These are phyloP conservation scores for Muscidifurax raptorellus DNA, from an alignment of 1,140 invertebrate species.

Conservation along the genomic window DNA sequence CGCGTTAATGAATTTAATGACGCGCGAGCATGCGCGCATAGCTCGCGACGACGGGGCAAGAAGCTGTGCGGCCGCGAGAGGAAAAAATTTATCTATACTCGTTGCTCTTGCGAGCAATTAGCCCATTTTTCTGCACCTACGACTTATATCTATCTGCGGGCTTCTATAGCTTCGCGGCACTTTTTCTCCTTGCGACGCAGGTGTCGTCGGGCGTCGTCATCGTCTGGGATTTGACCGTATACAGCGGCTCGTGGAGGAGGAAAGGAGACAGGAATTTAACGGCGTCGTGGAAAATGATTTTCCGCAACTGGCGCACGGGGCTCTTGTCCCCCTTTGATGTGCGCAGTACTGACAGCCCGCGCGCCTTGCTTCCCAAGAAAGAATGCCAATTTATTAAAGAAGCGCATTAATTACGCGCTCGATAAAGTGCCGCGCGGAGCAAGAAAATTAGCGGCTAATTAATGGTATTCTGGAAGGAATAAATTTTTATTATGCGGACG, in stretches of 20 bases:
- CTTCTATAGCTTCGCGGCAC: neutral
- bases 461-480: conserved; percentile 43
- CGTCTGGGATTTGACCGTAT: conserved; percentile 16
- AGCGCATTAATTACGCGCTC: conserved; percentile 52
- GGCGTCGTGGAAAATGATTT: conserved; percentile 51
- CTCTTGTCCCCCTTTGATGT: conserved; percentile 25
- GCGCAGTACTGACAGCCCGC: neutral
- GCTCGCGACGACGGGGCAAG: neutral
- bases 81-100: too few species aligned
- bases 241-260: neutral
- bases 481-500: conserved; percentile 44
- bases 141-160: conserved; percentile 7
- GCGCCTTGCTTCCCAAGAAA: conserved; percentile 33
- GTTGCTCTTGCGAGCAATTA: conserved; percentile 36
- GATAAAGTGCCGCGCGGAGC: conserved; percentile 42
- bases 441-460: conserved; percentile 47
- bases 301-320: conserved; percentile 13
- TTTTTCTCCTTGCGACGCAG: neutral
- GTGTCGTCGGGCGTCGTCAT: neutral
- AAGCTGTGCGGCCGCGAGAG: neutral
- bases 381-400: conserved; percentile 53
- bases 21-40: neutral
- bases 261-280: conserved; percentile 18
- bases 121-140: conserved; percentile 52
- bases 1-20: conserved; percentile 52